These are phyloP conservation scores for Smittia aterrima DNA, from an alignment of 2,888 invertebrate species.

Conservation along the genomic window DNA sequence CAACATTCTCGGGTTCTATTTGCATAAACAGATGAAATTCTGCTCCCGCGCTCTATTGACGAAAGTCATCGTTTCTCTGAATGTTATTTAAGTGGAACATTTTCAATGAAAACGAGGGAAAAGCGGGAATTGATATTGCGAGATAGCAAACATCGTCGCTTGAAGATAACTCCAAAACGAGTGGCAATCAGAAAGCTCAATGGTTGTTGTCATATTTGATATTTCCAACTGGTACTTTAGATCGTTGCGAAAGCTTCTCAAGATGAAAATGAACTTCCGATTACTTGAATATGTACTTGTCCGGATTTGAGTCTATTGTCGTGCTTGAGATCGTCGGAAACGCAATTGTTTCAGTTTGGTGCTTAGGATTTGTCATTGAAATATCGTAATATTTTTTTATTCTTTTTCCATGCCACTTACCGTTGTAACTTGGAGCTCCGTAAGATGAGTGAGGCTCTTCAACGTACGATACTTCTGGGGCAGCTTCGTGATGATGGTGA, in stretches of 20 bases:
- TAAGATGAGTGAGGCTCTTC: constrained; percentile 28
- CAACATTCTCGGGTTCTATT: neutral
- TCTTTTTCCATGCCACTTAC: neutral
- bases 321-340: neutral
- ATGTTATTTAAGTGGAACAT: too few relatives aligned
- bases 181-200: too few relatives aligned
- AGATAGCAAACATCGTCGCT: too few relatives aligned
- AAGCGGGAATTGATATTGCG: too few relatives aligned
- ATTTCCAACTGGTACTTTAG: too few relatives aligned
- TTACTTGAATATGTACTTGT: neutral
- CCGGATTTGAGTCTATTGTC: constrained; percentile 4
- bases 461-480: neutral
- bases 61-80: neutral
- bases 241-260: too few relatives aligned
- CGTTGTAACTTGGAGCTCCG: constrained; percentile 23
- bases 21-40: constrained; percentile 19
- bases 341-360: neutral
- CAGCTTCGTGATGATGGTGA: neutral
- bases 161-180: too few relatives aligned
- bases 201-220: too few relatives aligned
- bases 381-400: neutral
- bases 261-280: too few relatives aligned
- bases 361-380: neutral
- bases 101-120: neutral
- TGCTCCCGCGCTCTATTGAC: neutral